These are phyloP conservation scores for Crotalus horridus DNA, from an alignment of 2,113 vertebrate genomes.

Conservation along the genomic window DNA sequence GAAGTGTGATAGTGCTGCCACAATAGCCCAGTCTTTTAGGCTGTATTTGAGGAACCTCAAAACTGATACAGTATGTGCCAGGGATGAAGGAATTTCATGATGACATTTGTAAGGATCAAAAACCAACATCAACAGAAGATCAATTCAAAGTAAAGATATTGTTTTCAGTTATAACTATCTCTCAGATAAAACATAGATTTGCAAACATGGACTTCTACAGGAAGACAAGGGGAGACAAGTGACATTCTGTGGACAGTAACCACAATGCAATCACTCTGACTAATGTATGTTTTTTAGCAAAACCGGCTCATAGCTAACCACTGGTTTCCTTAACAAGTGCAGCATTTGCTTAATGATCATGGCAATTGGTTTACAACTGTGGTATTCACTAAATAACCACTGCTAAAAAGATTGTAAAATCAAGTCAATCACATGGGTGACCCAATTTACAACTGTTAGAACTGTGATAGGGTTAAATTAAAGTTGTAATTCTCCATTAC, in stretches of 20 bases:
- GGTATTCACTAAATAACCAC: background rate
- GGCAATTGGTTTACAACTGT: background rate
- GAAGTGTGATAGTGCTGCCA: background rate
- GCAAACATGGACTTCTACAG: background rate
- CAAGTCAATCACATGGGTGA: background rate
- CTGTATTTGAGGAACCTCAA: background rate
- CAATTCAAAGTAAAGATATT: background rate
- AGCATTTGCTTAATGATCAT: background rate
- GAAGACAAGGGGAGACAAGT: background rate
- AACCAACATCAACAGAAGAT: background rate
- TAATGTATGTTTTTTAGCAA: background rate
- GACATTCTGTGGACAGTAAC: background rate
- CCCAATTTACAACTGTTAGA: background rate
- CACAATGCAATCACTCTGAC: background rate
- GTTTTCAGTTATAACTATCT: background rate
- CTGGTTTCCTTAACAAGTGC: background rate
- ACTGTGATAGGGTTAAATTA: background rate
- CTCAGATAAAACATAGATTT: background rate
- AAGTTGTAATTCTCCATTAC: background rate
- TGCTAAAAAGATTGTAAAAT: background rate
- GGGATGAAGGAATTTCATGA: background rate
- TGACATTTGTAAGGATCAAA: background rate
- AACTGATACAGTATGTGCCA: background rate
- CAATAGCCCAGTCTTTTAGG: background rate
- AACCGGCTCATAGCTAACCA: background rate